Percentiles rank a stretch among this genome's conserved stretches.
Conservation (phyloP, 2,113 vertebrate genomes). For the Myrmecophaga tridactyla region DNA sequence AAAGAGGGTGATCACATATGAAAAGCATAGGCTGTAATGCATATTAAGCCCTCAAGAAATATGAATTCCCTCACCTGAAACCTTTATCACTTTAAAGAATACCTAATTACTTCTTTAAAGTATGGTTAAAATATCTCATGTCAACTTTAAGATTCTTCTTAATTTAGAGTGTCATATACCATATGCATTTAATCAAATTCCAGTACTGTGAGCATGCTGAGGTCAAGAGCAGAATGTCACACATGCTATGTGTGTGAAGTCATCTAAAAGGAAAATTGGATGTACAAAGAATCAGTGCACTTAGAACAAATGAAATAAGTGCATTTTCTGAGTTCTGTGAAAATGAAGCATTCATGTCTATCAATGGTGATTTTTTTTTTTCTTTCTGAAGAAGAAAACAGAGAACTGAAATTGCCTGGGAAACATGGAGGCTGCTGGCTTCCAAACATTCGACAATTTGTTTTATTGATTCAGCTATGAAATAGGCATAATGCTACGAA, state of each 20-base stretch:
- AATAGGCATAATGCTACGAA: not conserved
- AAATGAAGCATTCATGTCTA: not conserved
- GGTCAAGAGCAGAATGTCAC: not conserved
- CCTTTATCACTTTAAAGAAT: not conserved
- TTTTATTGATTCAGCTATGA: not conserved
- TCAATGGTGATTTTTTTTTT: not conserved
- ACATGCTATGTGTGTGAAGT: not conserved
- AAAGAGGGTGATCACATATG: not conserved
- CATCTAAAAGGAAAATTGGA: not conserved
- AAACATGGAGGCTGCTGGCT: not conserved
- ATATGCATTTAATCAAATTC: not conserved
- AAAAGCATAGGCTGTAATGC: not conserved
- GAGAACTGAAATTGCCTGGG: not conserved
- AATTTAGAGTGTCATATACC: not conserved
- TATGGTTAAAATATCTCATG: not conserved
- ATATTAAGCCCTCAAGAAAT: not conserved
- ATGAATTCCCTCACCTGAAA: not conserved
- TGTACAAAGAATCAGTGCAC: not conserved
- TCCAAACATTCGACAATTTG: slow-evolving; percentile 21
- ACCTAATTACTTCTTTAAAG: too few species aligned
- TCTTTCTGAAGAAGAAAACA: not conserved
- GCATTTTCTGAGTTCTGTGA: not conserved
- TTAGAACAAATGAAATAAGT: not conserved
- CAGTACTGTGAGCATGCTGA: not conserved
- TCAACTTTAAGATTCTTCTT: not conserved